A percentile compares a stretch with the other conserved stretches of the same genome.
These are phyloP conservation scores for Tortricodes alternella DNA, from an alignment of 2,888 invertebrate genomes.

Conservation along the genomic window DNA sequence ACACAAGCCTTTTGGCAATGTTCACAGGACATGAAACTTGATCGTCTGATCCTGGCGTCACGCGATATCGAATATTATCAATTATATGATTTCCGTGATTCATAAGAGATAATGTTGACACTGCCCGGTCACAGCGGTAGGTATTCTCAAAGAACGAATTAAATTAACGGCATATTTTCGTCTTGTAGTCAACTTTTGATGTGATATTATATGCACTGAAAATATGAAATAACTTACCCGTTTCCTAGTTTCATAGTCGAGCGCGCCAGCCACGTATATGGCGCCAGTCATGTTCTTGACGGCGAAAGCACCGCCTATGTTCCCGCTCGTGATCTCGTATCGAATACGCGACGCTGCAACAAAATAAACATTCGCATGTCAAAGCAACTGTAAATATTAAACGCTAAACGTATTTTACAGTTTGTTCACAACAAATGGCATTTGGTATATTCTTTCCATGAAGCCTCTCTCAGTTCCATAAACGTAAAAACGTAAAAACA, in stretches of 20 bases:
- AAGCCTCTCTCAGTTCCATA: too few species aligned
- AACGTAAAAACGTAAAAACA: too few species aligned
- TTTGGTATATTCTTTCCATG: too few species aligned
- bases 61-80: too few species aligned
- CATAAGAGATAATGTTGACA: too few species aligned
- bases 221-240: conserved; percentile 89
- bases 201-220: too few species aligned
- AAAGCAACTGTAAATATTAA: conserved; percentile 35
- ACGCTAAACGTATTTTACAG: conserved; percentile 29
- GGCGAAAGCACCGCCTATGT: conserved; percentile 98
- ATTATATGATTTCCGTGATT: too few species aligned
- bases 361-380: conserved; percentile 57
- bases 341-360: conserved; percentile 97
- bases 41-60: too few species aligned
- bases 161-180: too few species aligned
- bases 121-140: background rate
- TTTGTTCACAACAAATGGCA: conserved; percentile 11
- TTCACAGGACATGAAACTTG: too few species aligned
- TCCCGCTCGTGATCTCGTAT: conserved; percentile 99
- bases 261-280: conserved; percentile 97
- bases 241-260: conserved; percentile 98
- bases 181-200: background rate
- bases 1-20: too few species aligned
- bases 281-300: conserved; percentile 99
- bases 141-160: too few species aligned